phyloP scores from a whole-genome alignment of 2,888 invertebrate species.

The Meliscaeva auricollis region DNA sequence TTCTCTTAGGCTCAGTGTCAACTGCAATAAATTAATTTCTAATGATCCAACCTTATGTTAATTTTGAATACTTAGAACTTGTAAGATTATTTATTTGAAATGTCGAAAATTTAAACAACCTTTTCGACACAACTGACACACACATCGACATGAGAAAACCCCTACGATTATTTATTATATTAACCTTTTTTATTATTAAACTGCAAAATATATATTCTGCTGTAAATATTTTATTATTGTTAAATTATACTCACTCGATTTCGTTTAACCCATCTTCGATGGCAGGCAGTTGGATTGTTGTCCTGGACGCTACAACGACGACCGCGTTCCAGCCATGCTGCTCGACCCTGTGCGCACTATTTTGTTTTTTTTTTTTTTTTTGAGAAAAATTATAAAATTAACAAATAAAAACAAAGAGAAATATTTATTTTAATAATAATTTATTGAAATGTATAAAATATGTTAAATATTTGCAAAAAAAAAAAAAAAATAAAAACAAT shows the following conservation, averaged over 20 bases:
- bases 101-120: no score
- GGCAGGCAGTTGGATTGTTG: slow-evolving; percentile 86
- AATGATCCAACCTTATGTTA: no score
- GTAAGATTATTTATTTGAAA: no score
- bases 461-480: slow-evolving; percentile 3
- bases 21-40: no score
- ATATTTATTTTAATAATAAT: background rate
- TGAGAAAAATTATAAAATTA: slow-evolving; percentile 36
- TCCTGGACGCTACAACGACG: slow-evolving; percentile 89
- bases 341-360: slow-evolving; percentile 92
- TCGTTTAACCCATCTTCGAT: slow-evolving; percentile 93
- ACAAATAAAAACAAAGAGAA: slow-evolving; percentile 18
- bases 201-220: no score
- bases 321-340: slow-evolving; percentile 91
- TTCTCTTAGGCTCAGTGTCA: no score
- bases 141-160: no score
- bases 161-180: no score
- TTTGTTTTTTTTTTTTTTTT: slow-evolving; percentile 76
- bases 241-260: slow-evolving; percentile 90
- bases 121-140: no score
- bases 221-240: no score
- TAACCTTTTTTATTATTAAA: no score
- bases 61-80: no score
- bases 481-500: slow-evolving; percentile 25
- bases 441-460: background rate